These are phyloP conservation scores for Alloscopus bannaensis DNA, from an alignment of 2,888 invertebrate species.

Conservation along the genomic window DNA sequence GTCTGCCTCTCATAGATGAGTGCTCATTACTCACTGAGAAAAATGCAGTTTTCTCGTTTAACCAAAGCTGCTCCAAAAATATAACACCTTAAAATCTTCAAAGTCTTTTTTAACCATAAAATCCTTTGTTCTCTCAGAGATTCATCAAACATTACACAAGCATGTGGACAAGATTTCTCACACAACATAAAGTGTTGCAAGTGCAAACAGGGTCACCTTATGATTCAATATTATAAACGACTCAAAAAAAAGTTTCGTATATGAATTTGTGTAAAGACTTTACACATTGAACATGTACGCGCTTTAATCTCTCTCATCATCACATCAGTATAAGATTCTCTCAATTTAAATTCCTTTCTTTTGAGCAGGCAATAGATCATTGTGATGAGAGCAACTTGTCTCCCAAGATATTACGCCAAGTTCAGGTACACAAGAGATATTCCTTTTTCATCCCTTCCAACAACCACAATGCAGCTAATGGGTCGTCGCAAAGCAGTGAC, in stretches of 20 bases:
- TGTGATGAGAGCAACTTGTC: constrained; percentile 33
- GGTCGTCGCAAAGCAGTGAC: neutral
- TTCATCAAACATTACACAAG: no score
- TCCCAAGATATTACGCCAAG: constrained; percentile 20
- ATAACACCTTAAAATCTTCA: neutral
- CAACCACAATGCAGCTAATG: constrained; percentile 11
- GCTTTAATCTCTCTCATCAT: no score
- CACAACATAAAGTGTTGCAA: neutral
- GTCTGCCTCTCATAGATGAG: no score
- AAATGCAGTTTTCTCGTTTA: neutral
- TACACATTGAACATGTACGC: neutral
- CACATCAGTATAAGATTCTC: constrained; percentile 26
- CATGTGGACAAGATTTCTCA: no score
- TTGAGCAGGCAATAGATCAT: constrained; percentile 42
- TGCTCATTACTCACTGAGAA: neutral
- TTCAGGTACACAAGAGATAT: constrained; percentile 9
- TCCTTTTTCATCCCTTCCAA: constrained; percentile 8
- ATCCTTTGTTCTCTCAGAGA: no score
- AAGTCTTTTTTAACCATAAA: no score
- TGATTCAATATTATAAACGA: neutral
- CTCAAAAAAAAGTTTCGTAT: neutral
- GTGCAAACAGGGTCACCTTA: constrained; percentile 27
- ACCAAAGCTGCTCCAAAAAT: neutral
- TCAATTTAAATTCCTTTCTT: constrained; percentile 51
- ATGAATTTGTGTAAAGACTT: neutral